Conservation (phyloP, 2,888 invertebrate genomes). For the Polydrusus tereticollis region DNA sequence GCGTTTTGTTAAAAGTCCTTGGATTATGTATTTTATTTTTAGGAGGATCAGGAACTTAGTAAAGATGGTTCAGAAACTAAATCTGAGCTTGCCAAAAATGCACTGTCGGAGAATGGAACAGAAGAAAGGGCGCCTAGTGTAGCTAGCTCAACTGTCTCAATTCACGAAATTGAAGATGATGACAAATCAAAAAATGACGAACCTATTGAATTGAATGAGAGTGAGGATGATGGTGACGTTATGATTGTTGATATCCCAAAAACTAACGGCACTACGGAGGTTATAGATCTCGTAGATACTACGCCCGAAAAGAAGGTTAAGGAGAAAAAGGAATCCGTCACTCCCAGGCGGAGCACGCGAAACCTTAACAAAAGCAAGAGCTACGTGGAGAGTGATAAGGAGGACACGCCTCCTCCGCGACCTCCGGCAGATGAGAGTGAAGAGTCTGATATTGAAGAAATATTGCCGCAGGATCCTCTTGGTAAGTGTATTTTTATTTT, state of each 20-base stretch:
- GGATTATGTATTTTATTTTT: constrained; percentile 12
- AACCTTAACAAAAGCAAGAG: constrained; percentile 72
- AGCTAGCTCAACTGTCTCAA: constrained; percentile 46
- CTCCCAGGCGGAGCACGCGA: constrained; percentile 69
- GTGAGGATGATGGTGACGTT: constrained; percentile 59
- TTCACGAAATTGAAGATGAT: constrained; percentile 51
- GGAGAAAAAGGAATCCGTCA: constrained; percentile 53
- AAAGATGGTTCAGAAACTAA: constrained; percentile 41
- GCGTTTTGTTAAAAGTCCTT: background rate
- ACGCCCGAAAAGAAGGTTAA: constrained; percentile 66
- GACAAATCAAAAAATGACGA: constrained; percentile 51
- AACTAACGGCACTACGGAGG: constrained; percentile 57
- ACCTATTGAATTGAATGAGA: constrained; percentile 60
- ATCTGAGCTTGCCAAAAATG: constrained; percentile 26
- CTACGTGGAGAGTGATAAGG: constrained; percentile 65
- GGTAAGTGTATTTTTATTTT: constrained; percentile 57
- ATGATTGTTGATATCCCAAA: constrained; percentile 62
- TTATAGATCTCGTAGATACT: constrained; percentile 59
- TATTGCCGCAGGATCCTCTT: constrained; percentile 72
- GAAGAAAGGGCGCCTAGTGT: constrained; percentile 47
- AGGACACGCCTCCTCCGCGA: constrained; percentile 65
- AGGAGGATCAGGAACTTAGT: constrained; percentile 18
- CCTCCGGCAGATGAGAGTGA: constrained; percentile 52
- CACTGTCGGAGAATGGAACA: constrained; percentile 49
- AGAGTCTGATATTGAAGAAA: constrained; percentile 77